Evolutionary conservation across 2,888 invertebrate species (phyloP), one percentile per base, ranked within the genome.

Genomic region (Caenorhabditis macrosperma): DNA sequence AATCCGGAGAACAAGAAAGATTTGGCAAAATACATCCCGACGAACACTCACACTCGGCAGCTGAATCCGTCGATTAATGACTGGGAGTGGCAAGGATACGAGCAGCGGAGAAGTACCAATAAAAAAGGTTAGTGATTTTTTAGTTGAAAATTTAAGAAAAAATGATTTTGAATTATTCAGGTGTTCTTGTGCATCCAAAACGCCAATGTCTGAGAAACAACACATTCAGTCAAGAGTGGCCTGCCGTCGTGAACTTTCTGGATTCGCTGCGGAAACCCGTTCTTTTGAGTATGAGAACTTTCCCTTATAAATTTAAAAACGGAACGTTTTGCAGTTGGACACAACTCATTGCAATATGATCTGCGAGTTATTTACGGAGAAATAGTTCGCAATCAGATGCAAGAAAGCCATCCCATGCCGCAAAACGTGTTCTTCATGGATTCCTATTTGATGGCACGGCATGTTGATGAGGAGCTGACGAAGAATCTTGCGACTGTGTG

Each of bases 351-450:
- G 5, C 33, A 74, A 7, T 89, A 86, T 61, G 89, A 89, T 54
- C 82, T 84, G 44, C 82, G 88, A 0, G 71, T 89, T n/a, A 74
- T 89, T 10, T 82, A 85, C 57, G 83, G 81, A 1, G 88, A 89
- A 57, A 33, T 89, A 38, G 30, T 64, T n/a, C 60, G 86, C n/a
- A 66, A 81, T 38, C 52, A 67, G 9, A 20, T 87, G 28, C 38
- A 82, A 4, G 67, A 81, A 24, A 35, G 44, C 0, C 52, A 61
- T 38, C 44, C 35, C 6, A 60, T 84, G 9, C 83, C 83, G 3
- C 7, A 75, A 0, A 64, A 68, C 38, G 63, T 87, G 7, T 75
- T 63, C 63, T 88, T 88, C 74, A 50, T 86, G 9, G 89, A 89
- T 71, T 84, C 84, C 10, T 77, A 83, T 15, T 38, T 85, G 9